Evolutionary conservation across 2,888 invertebrate species (phyloP).

Genomic region (Hyles lineata): DNA sequence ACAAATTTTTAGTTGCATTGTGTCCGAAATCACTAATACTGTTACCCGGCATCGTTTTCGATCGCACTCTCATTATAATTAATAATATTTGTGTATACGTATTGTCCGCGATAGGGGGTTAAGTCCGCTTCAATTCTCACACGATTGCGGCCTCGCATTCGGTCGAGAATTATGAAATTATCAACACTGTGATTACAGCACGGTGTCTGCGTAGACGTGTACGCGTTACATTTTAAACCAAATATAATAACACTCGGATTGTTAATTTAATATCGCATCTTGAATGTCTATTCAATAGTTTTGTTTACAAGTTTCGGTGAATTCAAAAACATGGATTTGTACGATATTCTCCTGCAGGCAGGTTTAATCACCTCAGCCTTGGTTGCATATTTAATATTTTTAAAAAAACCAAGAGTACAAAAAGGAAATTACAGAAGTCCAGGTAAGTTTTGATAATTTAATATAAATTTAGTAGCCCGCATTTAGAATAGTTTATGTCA

Average conservation of each 20-base stretch:
- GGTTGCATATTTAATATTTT: slow-evolving; percentile 66
- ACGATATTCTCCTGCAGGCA: slow-evolving; percentile 65
- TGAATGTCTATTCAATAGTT: too few species aligned
- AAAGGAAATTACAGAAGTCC: slow-evolving; percentile 59
- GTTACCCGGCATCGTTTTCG: too few species aligned
- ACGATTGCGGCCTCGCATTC: neutral
- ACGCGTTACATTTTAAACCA: neutral
- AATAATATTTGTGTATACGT: neutral
- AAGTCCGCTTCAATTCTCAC: neutral
- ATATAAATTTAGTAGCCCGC: neutral
- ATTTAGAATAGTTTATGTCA: too few species aligned
- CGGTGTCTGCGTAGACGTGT: neutral
- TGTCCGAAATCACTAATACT: too few species aligned
- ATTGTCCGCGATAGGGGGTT: neutral
- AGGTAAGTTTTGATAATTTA: slow-evolving; percentile 54
- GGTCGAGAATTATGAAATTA: neutral
- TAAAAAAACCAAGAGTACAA: slow-evolving; percentile 54
- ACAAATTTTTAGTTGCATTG: too few species aligned
- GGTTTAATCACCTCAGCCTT: slow-evolving; percentile 66
- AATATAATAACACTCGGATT: neutral
- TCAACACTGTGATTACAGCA: slow-evolving; percentile 18
- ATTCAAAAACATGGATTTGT: slow-evolving; percentile 60
- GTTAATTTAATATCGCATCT: too few species aligned
- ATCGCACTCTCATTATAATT: neutral
- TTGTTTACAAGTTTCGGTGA: neutral